A percentile compares a stretch with the other conserved stretches of the same genome.
Evolutionary conservation across 1,140 invertebrate species (phyloP).

Genomic region (Drosophila fuyamai): DNA sequence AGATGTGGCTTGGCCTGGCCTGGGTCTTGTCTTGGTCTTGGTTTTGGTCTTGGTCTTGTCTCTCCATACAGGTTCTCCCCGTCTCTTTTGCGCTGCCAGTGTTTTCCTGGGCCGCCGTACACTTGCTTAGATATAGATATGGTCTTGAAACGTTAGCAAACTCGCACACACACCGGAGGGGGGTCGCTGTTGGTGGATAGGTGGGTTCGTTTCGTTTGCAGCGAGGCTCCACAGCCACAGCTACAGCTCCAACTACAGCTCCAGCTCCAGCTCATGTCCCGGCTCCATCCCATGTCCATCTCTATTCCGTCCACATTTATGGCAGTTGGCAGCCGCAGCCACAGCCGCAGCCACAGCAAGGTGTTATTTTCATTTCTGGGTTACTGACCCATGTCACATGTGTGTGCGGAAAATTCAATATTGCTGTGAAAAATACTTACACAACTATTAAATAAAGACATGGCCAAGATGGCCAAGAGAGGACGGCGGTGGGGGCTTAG

Average conservation of each 20-base stretch:
- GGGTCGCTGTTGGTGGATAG: conserved; percentile 43
- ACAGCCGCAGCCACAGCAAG: conserved; percentile 53
- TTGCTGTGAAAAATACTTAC: conserved; percentile 83
- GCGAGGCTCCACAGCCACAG: conserved; percentile 34
- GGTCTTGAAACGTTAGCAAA: conserved; percentile 71
- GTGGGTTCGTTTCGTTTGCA: conserved; percentile 56
- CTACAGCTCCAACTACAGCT: conserved; percentile 17
- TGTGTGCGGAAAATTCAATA: conserved; percentile 81
- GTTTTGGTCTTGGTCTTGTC: conserved; percentile 50
- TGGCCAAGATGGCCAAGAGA: conserved; percentile 29
- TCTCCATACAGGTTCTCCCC: conserved; percentile 72
- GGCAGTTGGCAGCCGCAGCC: conserved; percentile 64
- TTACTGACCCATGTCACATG: conserved; percentile 83
- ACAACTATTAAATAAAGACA: conserved; percentile 82
- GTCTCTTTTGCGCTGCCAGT: conserved; percentile 23
- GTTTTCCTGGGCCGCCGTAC: conserved; percentile 63
- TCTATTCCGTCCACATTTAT: conserved; percentile 76
- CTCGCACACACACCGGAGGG: conserved; percentile 46
- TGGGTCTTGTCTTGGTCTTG: conserved; percentile 49
- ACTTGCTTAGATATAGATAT: conserved; percentile 81
- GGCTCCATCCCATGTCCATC: conserved; percentile 51
- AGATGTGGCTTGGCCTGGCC: conserved; percentile 54
- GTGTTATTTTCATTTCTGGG: conserved; percentile 83
- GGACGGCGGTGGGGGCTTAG: conserved; percentile 19
- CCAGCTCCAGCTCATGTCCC: conserved; percentile 8